Evolutionary conservation across 2,888 invertebrate genomes (phyloP), one percentile per base, ranked within the genome.

Genomic region (Clusia tigrina): DNA sequence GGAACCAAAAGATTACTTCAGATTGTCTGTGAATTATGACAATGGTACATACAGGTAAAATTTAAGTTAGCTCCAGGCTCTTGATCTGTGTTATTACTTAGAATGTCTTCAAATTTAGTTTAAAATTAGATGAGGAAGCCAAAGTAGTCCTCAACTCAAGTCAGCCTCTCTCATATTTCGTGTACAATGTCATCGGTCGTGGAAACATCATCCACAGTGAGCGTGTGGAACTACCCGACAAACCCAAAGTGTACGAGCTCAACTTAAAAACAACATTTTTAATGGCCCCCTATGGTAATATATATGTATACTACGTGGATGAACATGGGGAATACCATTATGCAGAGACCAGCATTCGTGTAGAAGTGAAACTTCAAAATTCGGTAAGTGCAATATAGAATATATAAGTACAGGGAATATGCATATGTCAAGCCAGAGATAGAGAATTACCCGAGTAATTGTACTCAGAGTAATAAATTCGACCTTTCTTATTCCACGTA

Each of bases 141-240:
- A 87, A 89, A 66, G 88, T 94, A 22, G 86, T 89, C 60, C 87
- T 95, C 1, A 90, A 91, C 67, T 91, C 93, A 1, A 93, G 93
- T 0, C 88, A 88, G 65, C 89, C 90, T 0, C 85, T 95, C 84
- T 88, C 88, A 67, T 87, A 92, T 68, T 85, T 95, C 54, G 89
- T 89, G 69, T 95, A 94, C 77, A 86, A 89, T 73, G 86, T 94
- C 18, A 85, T 96, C 67, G 95, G 94, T 2, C 88, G 96, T 60
- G 96, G 96, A 0, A 92, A 95, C 77, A 89, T 96, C 20, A 84
- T 95, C 6, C 82, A 89, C 17, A 91, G 93, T 0, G 89, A 90
- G 68, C 91, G 92, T 3, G 83, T 93, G 9, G 88, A 87, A 0
- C 54, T 79, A 1, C 85, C 84, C 3, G 84, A 86, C 5, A 71